phyloP scores from a whole-genome alignment of 1,140 invertebrate genomes.

The Thaumatotibia leucotreta region DNA sequence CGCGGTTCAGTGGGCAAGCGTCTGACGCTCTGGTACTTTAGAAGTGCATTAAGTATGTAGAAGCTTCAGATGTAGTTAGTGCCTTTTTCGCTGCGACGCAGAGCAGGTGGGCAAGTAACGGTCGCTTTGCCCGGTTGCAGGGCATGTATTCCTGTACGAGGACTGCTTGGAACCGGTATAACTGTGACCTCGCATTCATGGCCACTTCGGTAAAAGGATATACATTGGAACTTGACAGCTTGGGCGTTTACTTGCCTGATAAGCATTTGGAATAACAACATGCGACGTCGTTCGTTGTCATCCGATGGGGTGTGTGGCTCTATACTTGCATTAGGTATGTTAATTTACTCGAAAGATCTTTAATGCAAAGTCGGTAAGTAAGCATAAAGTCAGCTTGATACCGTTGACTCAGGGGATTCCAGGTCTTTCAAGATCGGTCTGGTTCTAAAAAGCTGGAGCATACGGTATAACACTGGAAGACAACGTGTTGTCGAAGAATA shows the following conservation, averaged over 20 bases:
- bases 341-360: too few species aligned
- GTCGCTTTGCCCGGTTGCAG: background rate
- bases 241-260: background rate
- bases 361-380: too few species aligned
- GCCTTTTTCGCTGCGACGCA: background rate
- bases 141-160: background rate
- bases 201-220: background rate
- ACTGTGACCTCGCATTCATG: background rate
- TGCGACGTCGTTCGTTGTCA: too few species aligned
- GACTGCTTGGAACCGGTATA: background rate
- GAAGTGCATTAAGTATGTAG: background rate
- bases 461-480: too few species aligned
- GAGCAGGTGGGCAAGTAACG: constrained; percentile 10
- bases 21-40: constrained; percentile 15
- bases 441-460: too few species aligned
- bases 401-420: too few species aligned
- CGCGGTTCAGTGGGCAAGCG: constrained; percentile 60
- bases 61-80: background rate
- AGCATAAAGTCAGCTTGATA: too few species aligned
- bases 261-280: too few species aligned
- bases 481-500: too few species aligned
- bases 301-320: too few species aligned
- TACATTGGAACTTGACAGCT: background rate
- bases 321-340: too few species aligned
- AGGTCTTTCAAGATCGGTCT: too few species aligned